Evolutionary conservation across 1,140 invertebrate species (phyloP), one percentile per base, ranked within the genome.

Genomic region (Hermetia illucens): DNA sequence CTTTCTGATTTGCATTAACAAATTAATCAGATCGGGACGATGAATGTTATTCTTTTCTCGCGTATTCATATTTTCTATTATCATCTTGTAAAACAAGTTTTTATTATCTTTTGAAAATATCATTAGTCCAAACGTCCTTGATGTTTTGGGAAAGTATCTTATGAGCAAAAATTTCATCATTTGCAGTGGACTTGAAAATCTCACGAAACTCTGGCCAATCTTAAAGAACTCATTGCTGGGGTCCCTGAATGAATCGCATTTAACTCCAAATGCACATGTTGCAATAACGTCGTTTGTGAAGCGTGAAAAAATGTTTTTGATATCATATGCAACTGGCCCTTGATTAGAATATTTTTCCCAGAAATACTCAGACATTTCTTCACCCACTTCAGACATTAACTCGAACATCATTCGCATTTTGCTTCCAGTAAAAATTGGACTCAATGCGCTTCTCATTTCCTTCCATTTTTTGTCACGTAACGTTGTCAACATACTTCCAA

Each of bases 381-480:
- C n/a, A n/a, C n/a, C n/a, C 25, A 15, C 39, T 19, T 57, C 49
- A 3, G 44, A 36, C 43, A 68, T 61, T 1, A 66, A 39, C 3
- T 45, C 44, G 34, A 52, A 62, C 60, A 66, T 64, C n/a, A 39
- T 36, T 19, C 53, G 49, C 62, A 70, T 66, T 49, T 69, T 70
- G 12, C 61, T 65, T 6, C 57, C 49, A 0, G 69, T 72, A 47
- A 71, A 72, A 1, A 63, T 59, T n/a, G 68, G 68, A 34, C 61
- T 67, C 9, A 72, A 42, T 0, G 61, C 62, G 0, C 59, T 53
- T 4, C 66, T 45, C 55, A 69, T 62, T 27, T 63, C 57, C 8
- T 58, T 55, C 66, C 63, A 69, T 52, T 63, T 55, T 38, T 65
- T 41, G 17, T 62, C 67, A 59, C 54, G 60, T 33, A 72, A 52